Base-by-base conservation (phyloP, 2,113 vertebrate genomes). In the Syngnathus typhle region DNA sequence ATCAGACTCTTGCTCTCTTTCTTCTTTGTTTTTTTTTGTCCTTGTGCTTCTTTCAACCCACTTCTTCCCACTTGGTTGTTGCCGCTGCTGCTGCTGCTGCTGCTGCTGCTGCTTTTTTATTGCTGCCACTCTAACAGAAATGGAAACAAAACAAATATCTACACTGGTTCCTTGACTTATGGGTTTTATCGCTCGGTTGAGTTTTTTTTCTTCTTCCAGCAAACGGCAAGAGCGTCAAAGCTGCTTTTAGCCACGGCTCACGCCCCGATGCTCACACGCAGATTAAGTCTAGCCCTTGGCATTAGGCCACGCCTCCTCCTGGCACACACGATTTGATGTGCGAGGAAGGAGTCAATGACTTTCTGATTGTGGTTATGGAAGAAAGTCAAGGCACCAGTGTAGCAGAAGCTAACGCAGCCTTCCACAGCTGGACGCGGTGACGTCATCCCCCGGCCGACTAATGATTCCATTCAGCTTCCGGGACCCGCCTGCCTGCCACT, bases 401-500 rank as follows among this genome's bases (percentile, higher is more conserved):
- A 10, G 2, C n/a, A 52, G 9, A 52, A 2, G 73, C 82, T 78
- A 88, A 89, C 83, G 64, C 82, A 69, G 88, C 90, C 90, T 90
- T 87, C 91, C 91, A 91, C 91, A 92, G 89, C 93, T 92, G 94
- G 93, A 93, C 82, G 93, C 92, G 83, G 86, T 90, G 92, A 82
- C 88, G 83, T 84, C 82, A 86, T 74, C 84, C 56, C 56, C 74
- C 68, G 27, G 77, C 89, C 86, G 84, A 93, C 88, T 95, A 96
- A 96, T 95, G 91, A 52, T 18, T 32, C 91, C 94, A 94, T 95
- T 91, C 89, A 89, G 92, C 85, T 86, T 87, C 86, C 85, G 67
- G 80, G 83, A 85, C 73, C 82, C 77, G 78, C 82, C 84, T 79
- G 78, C 82, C 81, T 93, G 91, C 87, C 93, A 97, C 94, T 96